A percentile compares a stretch with the other conserved stretches of the same genome.
Evolutionary conservation across 2,888 invertebrate genomes (phyloP).

Genomic region (Flexamia atlantica): DNA sequence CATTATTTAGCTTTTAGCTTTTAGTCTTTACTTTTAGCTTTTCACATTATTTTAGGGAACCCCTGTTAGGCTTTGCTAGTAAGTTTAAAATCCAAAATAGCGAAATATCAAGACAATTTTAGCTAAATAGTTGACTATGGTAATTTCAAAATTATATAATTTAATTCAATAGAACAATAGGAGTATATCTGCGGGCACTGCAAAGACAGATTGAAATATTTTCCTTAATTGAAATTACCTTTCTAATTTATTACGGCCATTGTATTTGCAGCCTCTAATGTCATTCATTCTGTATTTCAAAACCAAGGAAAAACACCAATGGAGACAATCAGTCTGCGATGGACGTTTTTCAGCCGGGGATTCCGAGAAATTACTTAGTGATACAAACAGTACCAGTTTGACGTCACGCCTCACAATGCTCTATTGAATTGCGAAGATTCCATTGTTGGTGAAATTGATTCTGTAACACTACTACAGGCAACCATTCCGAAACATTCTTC

Average conservation of each 20-base stretch:
- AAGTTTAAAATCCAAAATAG: too few species aligned
- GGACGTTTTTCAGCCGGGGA: background rate
- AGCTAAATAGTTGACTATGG: too few species aligned
- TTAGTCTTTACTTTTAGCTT: too few species aligned
- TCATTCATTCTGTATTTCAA: background rate
- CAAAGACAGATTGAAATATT: background rate
- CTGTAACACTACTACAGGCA: background rate
- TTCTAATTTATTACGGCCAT: background rate
- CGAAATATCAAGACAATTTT: too few species aligned
- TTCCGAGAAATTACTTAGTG: background rate
- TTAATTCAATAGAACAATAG: too few species aligned
- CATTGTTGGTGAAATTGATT: background rate
- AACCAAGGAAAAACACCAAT: background rate
- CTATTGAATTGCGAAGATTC: background rate
- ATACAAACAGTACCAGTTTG: too few species aligned
- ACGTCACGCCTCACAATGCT: background rate
- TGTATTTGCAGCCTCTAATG: background rate
- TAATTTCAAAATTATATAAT: too few species aligned
- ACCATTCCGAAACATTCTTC: background rate
- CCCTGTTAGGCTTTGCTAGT: too few species aligned
- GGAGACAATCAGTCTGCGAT: slow-evolving; percentile 8
- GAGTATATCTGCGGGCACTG: too few species aligned
- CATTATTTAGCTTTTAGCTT: too few species aligned
- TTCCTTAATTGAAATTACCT: background rate
- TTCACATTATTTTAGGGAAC: too few species aligned